Percentiles rank a stretch among this genome's conserved stretches.
phyloP scores from a whole-genome alignment of 2,797 vertebrate genomes.

The Hemibagrus guttatus region DNA sequence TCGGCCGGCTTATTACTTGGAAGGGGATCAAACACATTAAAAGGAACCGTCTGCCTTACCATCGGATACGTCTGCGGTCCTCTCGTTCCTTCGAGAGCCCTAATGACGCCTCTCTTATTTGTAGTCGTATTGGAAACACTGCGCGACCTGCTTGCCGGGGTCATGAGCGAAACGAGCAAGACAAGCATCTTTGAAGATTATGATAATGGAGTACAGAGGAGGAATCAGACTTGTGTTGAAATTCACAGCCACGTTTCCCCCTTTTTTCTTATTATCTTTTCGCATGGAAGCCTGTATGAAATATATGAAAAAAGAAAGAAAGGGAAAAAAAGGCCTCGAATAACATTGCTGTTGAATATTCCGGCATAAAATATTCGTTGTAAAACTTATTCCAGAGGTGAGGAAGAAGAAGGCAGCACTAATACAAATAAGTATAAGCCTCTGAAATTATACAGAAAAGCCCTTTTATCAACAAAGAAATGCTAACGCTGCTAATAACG shows the following conservation, averaged over 20 bases:
- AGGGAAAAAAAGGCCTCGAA: constrained; percentile 69
- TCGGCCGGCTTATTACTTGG: constrained; percentile 37
- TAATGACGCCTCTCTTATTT: constrained; percentile 78
- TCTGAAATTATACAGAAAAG: neutral
- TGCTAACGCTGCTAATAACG: neutral
- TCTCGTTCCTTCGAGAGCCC: constrained; percentile 67
- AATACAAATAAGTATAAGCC: constrained; percentile 16
- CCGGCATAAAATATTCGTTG: constrained; percentile 58
- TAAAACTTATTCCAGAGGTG: constrained; percentile 62
- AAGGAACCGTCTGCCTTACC: constrained; percentile 73
- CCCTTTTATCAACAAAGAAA: neutral
- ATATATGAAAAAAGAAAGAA: constrained; percentile 56
- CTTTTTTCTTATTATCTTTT: constrained; percentile 74
- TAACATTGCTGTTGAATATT: constrained; percentile 58
- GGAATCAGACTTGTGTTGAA: constrained; percentile 76
- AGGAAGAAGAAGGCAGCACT: constrained; percentile 46
- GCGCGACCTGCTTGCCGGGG: constrained; percentile 75
- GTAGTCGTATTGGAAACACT: constrained; percentile 78
- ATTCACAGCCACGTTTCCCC: constrained; percentile 72
- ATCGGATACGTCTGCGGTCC: constrained; percentile 67
- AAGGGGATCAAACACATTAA: constrained; percentile 72
- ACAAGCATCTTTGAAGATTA: constrained; percentile 84
- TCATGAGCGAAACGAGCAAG: constrained; percentile 81
- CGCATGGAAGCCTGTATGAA: constrained; percentile 72
- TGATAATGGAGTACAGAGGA: constrained; percentile 74